A percentile compares a stretch with the other conserved stretches of the same genome.
Evolutionary conservation across 2,113 vertebrate genomes (phyloP).

Genomic region (Marmota flaviventris): DNA sequence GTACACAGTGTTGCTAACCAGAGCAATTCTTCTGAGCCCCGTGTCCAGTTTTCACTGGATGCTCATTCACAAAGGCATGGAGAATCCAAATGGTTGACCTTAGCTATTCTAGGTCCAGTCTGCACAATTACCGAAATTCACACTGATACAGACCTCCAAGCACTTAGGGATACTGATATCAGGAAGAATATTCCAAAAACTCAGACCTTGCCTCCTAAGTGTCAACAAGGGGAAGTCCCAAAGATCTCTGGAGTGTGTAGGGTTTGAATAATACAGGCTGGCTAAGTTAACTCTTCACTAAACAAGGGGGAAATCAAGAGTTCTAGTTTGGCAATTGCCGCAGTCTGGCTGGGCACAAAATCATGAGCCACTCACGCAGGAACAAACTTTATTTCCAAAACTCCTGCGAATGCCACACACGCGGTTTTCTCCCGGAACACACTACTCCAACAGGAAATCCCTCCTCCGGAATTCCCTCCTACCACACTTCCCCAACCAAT

Average conservation of each 20-base stretch:
- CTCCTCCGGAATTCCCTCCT: too few species aligned
- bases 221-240: background rate
- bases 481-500: too few species aligned
- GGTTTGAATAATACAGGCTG: background rate
- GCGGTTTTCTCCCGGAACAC: too few species aligned
- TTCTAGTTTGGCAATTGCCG: background rate
- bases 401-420: too few species aligned
- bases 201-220: background rate
- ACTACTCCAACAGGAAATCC: too few species aligned
- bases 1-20: background rate
- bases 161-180: background rate
- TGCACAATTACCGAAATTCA: background rate
- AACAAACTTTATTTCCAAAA: too few species aligned
- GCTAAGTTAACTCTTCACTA: background rate
- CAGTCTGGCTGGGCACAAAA: too few species aligned
- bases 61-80: background rate
- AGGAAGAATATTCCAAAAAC: background rate
- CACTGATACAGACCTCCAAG: background rate
- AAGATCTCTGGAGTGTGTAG: background rate
- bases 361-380: too few species aligned
- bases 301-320: background rate
- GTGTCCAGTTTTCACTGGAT: background rate
- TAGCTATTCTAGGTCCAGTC: background rate
- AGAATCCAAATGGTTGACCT: background rate
- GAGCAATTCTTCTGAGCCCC: background rate